Evolutionary conservation across 2,888 invertebrate species (phyloP).

Genomic region (Zeuzera pyrina): DNA sequence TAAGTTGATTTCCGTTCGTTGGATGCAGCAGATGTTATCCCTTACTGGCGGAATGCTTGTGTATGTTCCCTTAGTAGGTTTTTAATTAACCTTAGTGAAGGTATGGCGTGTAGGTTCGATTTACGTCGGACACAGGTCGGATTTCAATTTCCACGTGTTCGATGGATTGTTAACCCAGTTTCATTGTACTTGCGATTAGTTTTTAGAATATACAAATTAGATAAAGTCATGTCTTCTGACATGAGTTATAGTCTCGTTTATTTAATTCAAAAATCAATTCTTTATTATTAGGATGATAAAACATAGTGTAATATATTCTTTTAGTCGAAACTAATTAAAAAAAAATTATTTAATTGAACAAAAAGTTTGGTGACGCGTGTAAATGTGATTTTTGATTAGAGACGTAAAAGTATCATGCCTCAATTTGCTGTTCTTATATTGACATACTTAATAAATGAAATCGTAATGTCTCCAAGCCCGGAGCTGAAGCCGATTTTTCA

Average conservation of each 20-base stretch:
- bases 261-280: conserved; percentile 2
- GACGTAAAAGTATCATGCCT: no score
- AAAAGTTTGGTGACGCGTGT: no score
- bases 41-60: conserved; percentile 3
- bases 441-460: no score
- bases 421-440: no score
- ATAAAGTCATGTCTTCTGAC: background rate
- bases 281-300: background rate
- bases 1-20: no score
- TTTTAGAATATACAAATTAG: background rate
- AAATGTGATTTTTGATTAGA: no score
- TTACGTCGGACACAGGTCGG: conserved; percentile 17
- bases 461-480: no score
- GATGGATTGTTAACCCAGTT: conserved; percentile 19
- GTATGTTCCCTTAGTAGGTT: conserved; percentile 9
- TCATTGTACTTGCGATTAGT: background rate
- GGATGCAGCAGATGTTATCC: conserved; percentile 10
- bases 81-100: conserved; percentile 22
- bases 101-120: conserved; percentile 24
- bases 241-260: background rate
- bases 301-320: background rate
- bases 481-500: no score
- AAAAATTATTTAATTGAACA: no score
- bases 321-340: no score
- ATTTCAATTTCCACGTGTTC: conserved; percentile 17